Base-by-base conservation (phyloP, 2,888 invertebrate species). In the Lordiphosa fenestrarum region DNA sequence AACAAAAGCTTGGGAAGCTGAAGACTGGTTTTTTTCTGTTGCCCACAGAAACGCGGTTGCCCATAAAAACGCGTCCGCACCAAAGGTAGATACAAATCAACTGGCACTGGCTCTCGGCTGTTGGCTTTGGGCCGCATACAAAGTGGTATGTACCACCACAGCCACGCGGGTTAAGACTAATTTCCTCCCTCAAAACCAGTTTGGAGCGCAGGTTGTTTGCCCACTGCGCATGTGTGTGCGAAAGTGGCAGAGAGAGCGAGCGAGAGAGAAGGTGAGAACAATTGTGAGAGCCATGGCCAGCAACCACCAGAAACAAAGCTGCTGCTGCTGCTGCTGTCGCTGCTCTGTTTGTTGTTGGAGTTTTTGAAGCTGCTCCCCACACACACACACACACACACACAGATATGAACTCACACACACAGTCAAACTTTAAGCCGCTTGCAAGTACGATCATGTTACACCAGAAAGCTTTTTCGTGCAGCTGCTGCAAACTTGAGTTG, bases 41-140 rank as follows among this genome's bases (percentile, higher is more conserved):
- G 48, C 69, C 71, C 67, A 73, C 68, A 52, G 73, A 68, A 66
- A 71, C 78, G 78, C 77, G 71, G 68, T 77, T 61, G 63, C 70
- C 66, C 85, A 85, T 72, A 78, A 68, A 62, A 66, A 69, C 76
- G 66, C 83, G 85, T 81, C 84, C 83, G 86, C 84, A 85, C 76
- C 83, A 86, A 81, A 86, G 85, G 83, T 85, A 85, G 82, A 80
- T 85, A 85, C 82, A 77, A 84, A 84, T 84, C 71, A 76, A 77
- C 67, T 84, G 69, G 65, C 76, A 80, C 73, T 76, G 68, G 64
- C 73, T 76, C 75, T 53, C 30, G 30, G 36, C 55, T 48, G 57
- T 60, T 54, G 65, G 61, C 53, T 60, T 60, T 63, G 49, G 69
- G 56, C 67, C 62, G 63, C 50, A 55, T 41, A 58, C 61, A 30